Percentiles rank a stretch among this genome's conserved stretches.
Evolutionary conservation across 2,888 invertebrate species (phyloP).

Genomic region (Ptilodon capucinus): DNA sequence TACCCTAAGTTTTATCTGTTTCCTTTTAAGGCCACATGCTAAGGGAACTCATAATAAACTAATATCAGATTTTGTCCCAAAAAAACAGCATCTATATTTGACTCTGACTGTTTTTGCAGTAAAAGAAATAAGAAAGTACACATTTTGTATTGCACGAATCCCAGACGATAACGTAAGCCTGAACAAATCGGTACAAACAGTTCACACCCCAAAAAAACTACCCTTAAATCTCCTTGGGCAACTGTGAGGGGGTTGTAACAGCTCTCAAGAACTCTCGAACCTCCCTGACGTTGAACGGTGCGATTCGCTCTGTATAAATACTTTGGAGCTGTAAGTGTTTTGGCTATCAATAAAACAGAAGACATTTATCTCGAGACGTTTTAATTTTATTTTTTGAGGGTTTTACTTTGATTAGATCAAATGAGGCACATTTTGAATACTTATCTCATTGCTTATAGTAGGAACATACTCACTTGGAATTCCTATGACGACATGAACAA

Average conservation of each 20-base stretch:
- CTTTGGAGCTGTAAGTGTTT: conserved; percentile 39
- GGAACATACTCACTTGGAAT: no score
- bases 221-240: conserved; percentile 45
- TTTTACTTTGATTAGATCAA: no score
- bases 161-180: conserved; percentile 26
- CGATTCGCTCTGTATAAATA: conserved; percentile 42
- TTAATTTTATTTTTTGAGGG: no score
- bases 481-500: no score
- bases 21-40: no score
- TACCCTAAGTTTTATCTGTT: no score
- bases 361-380: conserved; percentile 17
- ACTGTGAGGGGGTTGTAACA: conserved; percentile 39
- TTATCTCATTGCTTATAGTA: no score
- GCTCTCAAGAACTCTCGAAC: conserved; percentile 51
- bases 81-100: no score
- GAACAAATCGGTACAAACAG: conserved; percentile 43
- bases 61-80: no score
- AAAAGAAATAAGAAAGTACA: neutral
- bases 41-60: no score
- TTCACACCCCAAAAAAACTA: conserved; percentile 37
- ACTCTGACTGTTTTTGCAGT: no score
- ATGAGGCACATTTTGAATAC: no score
- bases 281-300: conserved; percentile 48
- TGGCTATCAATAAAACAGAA: conserved; percentile 36
- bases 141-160: neutral